Evolutionary conservation across 92 coral and sea anemone genomes (phyloP), one percentile per base, ranked within the genome.

Genomic region (Metridium senile): DNA sequence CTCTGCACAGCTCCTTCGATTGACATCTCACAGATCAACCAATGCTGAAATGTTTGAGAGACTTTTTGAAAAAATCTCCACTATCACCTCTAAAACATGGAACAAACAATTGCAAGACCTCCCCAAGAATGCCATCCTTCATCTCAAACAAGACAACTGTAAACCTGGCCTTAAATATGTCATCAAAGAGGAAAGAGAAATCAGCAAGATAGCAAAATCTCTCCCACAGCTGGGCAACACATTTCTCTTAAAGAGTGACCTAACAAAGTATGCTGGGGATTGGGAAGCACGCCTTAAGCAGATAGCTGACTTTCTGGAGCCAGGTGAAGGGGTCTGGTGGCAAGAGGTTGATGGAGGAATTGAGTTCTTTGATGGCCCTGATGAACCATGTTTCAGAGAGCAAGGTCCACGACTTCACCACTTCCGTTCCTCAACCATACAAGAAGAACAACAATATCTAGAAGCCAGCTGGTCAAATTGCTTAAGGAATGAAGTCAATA

Each of bases 351-450:
- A 80, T 51, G 87, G 68, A 28, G 80, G 75, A 33, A 79, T 83
- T 64, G 84, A 87, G 66, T 90, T 87, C 74, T 79, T 86, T 70
- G 91, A 90, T 58, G 86, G 88, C n/a, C 80, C 84, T 27, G 80
- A 78, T 27, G 84, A 77, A 70, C 17, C 52, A 11, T 1, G 57
- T 52, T 81, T 81, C 70, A 46, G 81, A 49, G 49, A 81, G 39
- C 52, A 81, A 54, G 46, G 88, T 29, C 80, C 84, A 27, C 9
- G 17, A 23, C 87, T 82, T 6, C 82, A 68, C 57, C 87, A 82
- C 71, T 69, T 84, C 26, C 65, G 79, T 0, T 82, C 81, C 20
- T 56, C 59, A 18, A 53, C 82, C 6, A 83, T 83, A 28, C 67
- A 28, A n/a, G 62, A 39, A 22, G 87, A 83, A 56, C 82, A 83